Percentiles rank a stretch among this genome's conserved stretches.
phyloP scores from a whole-genome alignment of 2,888 invertebrate species.

The Proisotoma minuta region DNA sequence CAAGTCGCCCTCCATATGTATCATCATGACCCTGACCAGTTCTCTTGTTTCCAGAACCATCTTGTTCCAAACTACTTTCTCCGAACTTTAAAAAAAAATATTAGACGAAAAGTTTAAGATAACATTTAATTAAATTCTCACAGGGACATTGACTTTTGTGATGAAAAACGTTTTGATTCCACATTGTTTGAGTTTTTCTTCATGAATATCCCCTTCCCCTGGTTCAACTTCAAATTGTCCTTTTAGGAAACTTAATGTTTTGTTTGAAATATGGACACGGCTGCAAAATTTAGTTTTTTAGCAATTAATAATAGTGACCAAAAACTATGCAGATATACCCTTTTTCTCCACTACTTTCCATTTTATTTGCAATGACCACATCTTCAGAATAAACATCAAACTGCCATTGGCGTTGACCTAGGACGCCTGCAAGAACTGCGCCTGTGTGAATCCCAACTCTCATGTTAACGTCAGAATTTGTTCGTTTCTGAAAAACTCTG shows the following conservation, averaged over 20 bases:
- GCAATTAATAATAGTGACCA: not conserved
- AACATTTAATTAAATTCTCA: conserved; percentile 39
- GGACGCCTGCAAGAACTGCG: conserved; percentile 83
- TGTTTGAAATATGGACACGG: conserved; percentile 51
- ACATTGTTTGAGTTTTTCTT: conserved; percentile 50
- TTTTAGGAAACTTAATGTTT: conserved; percentile 50
- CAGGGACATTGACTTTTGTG: conserved; percentile 50
- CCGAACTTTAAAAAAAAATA: no score
- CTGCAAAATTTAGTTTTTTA: conserved; percentile 40
- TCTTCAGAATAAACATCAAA: conserved; percentile 94
- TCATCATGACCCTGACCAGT: not conserved
- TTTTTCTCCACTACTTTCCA: conserved; percentile 91
- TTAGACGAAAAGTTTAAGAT: not conserved
- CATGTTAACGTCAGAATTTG: conserved; percentile 87
- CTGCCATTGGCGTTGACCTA: conserved; percentile 93
- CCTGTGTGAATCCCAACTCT: conserved; percentile 92
- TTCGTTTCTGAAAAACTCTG: conserved; percentile 86
- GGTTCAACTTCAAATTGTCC: conserved; percentile 52
- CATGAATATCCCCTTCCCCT: conserved; percentile 51
- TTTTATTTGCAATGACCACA: conserved; percentile 90
- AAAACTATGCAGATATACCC: conserved; percentile 64
- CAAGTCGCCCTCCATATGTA: not conserved
- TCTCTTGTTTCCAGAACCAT: no score
- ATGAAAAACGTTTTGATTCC: conserved; percentile 52
- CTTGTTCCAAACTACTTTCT: no score